Percentiles rank a stretch among this genome's conserved stretches.
Evolutionary conservation across 2,797 vertebrate genomes (phyloP).

Genomic region (Pipistrellus pygmaeus): DNA sequence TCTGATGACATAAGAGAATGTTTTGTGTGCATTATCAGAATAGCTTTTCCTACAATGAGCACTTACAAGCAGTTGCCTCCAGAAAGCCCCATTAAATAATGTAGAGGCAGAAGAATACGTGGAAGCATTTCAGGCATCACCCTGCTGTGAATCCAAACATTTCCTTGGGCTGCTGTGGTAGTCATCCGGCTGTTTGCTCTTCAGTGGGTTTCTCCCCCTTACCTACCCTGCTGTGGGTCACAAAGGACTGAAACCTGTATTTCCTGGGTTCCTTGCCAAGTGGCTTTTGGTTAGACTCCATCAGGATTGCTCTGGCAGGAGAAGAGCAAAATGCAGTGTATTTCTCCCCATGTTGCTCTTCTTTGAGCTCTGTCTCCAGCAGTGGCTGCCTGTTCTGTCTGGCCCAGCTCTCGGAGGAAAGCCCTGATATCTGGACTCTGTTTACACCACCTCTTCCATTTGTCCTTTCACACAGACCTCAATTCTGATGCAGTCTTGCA

Average conservation of each 20-base stretch:
- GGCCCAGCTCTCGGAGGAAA: background rate
- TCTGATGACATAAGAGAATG: slow-evolving; percentile 15
- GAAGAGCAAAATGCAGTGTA: background rate
- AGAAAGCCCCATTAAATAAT: background rate
- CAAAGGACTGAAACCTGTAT: rapidly evolving
- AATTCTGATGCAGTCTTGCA: background rate
- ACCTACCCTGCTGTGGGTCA: background rate
- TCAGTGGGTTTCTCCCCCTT: rapidly evolving
- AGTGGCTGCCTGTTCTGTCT: background rate
- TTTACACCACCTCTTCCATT: background rate
- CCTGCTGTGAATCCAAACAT: background rate
- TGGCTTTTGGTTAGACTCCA: background rate
- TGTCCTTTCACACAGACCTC: background rate
- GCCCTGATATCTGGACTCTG: too few relatives aligned
- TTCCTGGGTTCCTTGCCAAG: background rate
- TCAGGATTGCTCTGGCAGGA: background rate
- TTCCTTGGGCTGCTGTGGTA: background rate
- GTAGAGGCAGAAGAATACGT: background rate
- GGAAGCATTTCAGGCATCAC: background rate
- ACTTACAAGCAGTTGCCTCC: background rate
- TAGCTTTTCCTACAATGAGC: background rate
- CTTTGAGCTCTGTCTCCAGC: background rate
- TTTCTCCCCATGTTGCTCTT: background rate
- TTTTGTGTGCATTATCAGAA: slow-evolving; percentile 30
- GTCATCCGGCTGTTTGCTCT: background rate